These are phyloP conservation scores for Papilio gigon DNA, from an alignment of 2,888 invertebrate genomes.

Conservation along the genomic window DNA sequence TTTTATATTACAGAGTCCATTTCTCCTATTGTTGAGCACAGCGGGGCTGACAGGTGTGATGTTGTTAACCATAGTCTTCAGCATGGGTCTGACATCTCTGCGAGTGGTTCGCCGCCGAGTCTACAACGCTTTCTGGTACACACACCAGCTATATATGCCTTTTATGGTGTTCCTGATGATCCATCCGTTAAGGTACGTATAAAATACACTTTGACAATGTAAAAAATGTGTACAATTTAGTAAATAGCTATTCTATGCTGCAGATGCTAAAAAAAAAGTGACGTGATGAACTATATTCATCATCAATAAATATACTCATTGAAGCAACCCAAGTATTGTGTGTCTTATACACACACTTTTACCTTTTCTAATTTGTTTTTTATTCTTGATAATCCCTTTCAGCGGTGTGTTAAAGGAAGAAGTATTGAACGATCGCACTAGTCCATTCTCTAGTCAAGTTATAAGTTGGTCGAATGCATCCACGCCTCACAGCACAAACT, in stretches of 20 bases:
- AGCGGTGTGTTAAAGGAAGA: slow-evolving; percentile 74
- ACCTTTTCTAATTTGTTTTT: neutral
- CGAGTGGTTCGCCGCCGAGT: slow-evolving; percentile 68
- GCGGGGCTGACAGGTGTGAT: slow-evolving; percentile 76
- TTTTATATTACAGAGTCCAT: slow-evolving; percentile 72
- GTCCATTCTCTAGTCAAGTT: slow-evolving; percentile 55
- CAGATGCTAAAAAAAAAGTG: too few relatives aligned
- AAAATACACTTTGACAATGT: too few relatives aligned
- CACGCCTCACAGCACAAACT: slow-evolving; percentile 52
- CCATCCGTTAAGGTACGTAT: slow-evolving; percentile 80
- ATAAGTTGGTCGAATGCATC: slow-evolving; percentile 48
- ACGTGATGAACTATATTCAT: too few relatives aligned
- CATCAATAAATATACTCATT: too few relatives aligned
- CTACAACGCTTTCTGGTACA: slow-evolving; percentile 81
- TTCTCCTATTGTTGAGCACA: slow-evolving; percentile 62
- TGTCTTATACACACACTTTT: neutral
- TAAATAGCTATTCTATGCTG: too few relatives aligned
- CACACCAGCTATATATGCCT: slow-evolving; percentile 76
- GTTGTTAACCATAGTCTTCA: slow-evolving; percentile 71
- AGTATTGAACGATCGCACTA: slow-evolving; percentile 55
- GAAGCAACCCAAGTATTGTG: too few relatives aligned
- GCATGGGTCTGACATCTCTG: slow-evolving; percentile 75
- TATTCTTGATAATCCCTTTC: slow-evolving; percentile 56
- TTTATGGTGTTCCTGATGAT: slow-evolving; percentile 77
- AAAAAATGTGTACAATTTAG: too few relatives aligned